Evolutionary conservation across 2,113 vertebrate genomes (phyloP).

Genomic region (Phalacrocorax carbo): DNA sequence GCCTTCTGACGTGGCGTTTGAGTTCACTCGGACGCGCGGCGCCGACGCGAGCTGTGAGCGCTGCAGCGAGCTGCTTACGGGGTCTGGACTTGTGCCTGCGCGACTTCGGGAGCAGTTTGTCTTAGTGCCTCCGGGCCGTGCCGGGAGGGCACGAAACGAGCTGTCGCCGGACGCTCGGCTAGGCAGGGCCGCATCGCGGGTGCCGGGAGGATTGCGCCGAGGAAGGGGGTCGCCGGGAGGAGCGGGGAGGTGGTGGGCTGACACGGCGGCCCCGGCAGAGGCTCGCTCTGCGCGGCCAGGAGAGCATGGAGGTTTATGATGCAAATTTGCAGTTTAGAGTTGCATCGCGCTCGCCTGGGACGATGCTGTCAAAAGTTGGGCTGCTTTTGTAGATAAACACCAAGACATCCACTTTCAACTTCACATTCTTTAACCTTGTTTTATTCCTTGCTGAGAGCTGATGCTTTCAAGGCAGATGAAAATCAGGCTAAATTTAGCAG

Average conservation of each 20-base stretch:
- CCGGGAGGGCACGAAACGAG: accelerated
- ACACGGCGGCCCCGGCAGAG: background rate
- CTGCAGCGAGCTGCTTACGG: background rate
- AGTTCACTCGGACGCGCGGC: background rate
- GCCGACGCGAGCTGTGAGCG: background rate
- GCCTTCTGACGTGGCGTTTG: background rate
- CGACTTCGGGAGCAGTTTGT: accelerated
- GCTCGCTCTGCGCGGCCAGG: background rate
- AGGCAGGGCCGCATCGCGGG: accelerated
- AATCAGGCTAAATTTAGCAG: slow-evolving; percentile 70
- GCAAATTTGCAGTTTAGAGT: slow-evolving; percentile 20
- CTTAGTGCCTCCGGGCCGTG: accelerated
- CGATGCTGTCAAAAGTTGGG: slow-evolving; percentile 60
- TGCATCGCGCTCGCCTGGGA: slow-evolving; percentile 38
- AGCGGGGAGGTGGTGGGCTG: background rate
- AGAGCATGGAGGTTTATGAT: background rate
- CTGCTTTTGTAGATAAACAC: slow-evolving; percentile 73
- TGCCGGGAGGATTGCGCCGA: background rate
- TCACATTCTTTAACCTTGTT: slow-evolving; percentile 75
- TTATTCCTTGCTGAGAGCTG: slow-evolving; percentile 68
- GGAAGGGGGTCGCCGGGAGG: background rate
- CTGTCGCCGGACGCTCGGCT: background rate
- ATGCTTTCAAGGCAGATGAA: slow-evolving; percentile 71
- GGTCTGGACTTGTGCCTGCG: background rate
- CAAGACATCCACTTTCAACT: slow-evolving; percentile 69